Conservation (phyloP, 2,888 invertebrate genomes). For the Tetragnatha montana region DNA sequence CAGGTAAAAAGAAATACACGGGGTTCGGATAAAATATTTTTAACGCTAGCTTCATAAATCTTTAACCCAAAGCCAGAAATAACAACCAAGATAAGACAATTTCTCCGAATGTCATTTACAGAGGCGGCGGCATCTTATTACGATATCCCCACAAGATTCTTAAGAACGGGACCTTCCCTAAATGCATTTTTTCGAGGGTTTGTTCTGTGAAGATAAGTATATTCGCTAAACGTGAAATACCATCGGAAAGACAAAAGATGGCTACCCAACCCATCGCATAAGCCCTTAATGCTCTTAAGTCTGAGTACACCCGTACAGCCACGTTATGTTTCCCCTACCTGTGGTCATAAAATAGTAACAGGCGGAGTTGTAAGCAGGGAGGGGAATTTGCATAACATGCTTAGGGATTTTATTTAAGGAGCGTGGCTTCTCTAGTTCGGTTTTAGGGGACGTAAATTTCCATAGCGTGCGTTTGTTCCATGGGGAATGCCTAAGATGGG, state of each 20-base stretch:
- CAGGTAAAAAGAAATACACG: neutral
- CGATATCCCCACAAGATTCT: neutral
- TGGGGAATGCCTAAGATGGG: neutral
- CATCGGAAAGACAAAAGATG: slow-evolving; percentile 29
- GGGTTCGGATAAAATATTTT: neutral
- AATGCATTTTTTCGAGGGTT: neutral
- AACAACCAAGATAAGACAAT: slow-evolving; percentile 20
- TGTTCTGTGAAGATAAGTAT: slow-evolving; percentile 27
- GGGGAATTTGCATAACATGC: slow-evolving; percentile 37
- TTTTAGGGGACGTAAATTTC: neutral
- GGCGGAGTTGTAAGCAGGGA: neutral
- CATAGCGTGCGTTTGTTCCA: neutral
- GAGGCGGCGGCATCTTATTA: slow-evolving; percentile 11
- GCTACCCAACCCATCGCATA: neutral
- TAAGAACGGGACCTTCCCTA: neutral
- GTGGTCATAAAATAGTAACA: slow-evolving; percentile 27
- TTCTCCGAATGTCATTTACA: slow-evolving; percentile 22
- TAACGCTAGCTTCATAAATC: neutral
- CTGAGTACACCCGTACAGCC: slow-evolving; percentile 7
- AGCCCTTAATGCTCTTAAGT: slow-evolving; percentile 40
- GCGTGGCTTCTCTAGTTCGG: neutral
- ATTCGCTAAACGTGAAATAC: slow-evolving; percentile 32
- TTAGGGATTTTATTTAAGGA: neutral
- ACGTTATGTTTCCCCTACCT: neutral
- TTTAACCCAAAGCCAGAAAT: neutral